Evolutionary conservation across 1,140 invertebrate species (phyloP), one percentile per base, ranked within the genome.

Genomic region (Drosophila nebulosa): DNA sequence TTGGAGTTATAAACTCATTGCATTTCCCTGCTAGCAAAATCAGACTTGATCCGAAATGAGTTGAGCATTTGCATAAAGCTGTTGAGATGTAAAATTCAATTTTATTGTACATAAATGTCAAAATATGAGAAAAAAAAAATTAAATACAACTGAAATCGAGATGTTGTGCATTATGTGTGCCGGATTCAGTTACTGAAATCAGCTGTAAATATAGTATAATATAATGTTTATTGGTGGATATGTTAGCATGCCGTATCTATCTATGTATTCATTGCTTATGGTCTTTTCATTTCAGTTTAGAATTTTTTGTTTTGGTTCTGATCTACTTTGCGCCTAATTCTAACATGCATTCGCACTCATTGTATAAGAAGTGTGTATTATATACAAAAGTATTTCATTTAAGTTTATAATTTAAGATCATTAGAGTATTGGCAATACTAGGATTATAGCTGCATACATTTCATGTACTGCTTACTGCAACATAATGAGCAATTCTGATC

Each of bases 381-480:
- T 66, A 74, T 74, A 74, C 70, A 60, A 36, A 55, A 74, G 26
- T 50, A 46, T 14, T 30, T 53, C 24, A 30, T 51, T 53, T 68
- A 69, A 51, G 21, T 36, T 53, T 64, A 35, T 12, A 6, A 36
- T 36, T 21, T 10, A 26, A 59, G 30, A 50, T 52, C 32, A 68
- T 75, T 74, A 74, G 57, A 68, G 71, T 76, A 69, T 57, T 76
- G 73, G 66, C 74, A 76, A 69, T 52, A 24, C 16, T 50, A 50
- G 18, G 39, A 26, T 30, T 12, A 12, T 26, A 32, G 27, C 21
- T 32, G 52, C 12, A 14, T 57, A 46, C 72, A 75, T 75, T 74
- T 63, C n/a, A 74, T 75, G 72, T 73, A 53, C 56, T 32, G 46
- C 50, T 18, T 56, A 46, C 74, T 74, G 56, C 71, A 67, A 42